Base-by-base conservation (phyloP, 2,797 vertebrate species). In the Typhlichthys eigenmanni region DNA sequence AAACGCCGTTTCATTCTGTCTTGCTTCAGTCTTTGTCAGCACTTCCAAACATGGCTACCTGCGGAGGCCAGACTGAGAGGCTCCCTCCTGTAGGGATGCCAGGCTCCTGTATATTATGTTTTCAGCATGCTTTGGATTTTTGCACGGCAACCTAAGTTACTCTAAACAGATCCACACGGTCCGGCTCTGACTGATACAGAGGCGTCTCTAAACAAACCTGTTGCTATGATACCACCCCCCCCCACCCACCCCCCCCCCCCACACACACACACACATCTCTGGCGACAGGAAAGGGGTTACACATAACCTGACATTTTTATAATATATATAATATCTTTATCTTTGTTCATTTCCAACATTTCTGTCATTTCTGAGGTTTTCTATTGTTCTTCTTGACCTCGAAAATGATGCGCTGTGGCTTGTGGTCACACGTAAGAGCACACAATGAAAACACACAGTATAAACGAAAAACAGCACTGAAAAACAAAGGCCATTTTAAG, bases 31-130 rank as follows among this genome's bases (percentile, higher is more conserved):
- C 83, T 92, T 91, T 91, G 89, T 92, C 90, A 89, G 91, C 89
- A 89, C 87, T 92, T 92, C 91, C 91, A 92, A 93, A 93, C 91
- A 93, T 90, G 91, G 90, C 84, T 86, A 90, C 92, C 90, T 91
- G 90, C 56, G 51, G 88, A 61, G 89, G 83, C 61, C 55, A 58
- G 68, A 13, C 55, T 10, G 8, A 81, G 74, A 85, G 89, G 62
- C 88, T 88, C 87, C 80, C 82, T 81, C 61, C 75, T 79, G 61
- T 76, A 64, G 84, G 77, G 89, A 92, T 86, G 84, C 86, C 76
- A 85, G 89, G 82, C 86, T 89, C 85, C 88, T 91, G 84, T 91
- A 83, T 90, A 91, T 91, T 91, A 91, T 92, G 89, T 88, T 91
- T 92, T 89, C 85, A 75, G 75, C 91, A 85, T 91, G 90, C 92